A percentile compares a stretch with the other conserved stretches of the same genome.
Evolutionary conservation across 2,797 vertebrate species (phyloP).

Genomic region (Dromococcyx pavoninus): DNA sequence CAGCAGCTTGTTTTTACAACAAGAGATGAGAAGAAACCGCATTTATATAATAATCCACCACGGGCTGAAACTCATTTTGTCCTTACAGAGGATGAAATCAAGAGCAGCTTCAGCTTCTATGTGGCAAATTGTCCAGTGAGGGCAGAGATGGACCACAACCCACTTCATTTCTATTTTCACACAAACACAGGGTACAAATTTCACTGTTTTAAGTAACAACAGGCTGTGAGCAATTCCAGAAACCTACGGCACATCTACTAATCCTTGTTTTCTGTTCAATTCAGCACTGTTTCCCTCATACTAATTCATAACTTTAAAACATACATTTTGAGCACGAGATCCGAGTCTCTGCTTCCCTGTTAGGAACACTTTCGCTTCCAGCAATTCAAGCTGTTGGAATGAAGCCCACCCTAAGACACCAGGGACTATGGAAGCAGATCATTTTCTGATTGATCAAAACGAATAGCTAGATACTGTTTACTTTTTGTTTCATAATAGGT

Average conservation of each 20-base stretch:
- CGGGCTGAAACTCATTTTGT: accelerated
- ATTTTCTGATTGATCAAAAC: not conserved
- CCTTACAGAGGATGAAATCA: not conserved
- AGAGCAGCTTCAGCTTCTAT: accelerated
- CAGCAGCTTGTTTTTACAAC: not conserved
- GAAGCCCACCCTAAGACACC: not conserved
- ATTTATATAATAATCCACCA: not conserved
- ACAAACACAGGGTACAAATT: not conserved
- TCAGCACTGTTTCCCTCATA: not conserved
- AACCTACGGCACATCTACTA: accelerated
- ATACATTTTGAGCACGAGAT: not conserved
- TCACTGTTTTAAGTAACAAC: not conserved
- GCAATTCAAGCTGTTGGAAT: not conserved
- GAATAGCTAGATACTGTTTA: slow-evolving; percentile 5
- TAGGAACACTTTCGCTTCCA: not conserved
- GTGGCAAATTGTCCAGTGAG: not conserved
- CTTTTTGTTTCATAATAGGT: not conserved
- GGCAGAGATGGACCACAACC: not conserved
- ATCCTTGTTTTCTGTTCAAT: not conserved
- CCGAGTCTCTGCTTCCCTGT: not conserved
- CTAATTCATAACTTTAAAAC: not conserved
- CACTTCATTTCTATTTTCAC: not conserved
- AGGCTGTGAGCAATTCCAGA: not conserved
- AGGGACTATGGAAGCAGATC: not conserved
- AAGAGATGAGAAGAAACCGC: not conserved